Conservation (phyloP, 2,888 invertebrate species). For the Cremastinae sp. region DNA sequence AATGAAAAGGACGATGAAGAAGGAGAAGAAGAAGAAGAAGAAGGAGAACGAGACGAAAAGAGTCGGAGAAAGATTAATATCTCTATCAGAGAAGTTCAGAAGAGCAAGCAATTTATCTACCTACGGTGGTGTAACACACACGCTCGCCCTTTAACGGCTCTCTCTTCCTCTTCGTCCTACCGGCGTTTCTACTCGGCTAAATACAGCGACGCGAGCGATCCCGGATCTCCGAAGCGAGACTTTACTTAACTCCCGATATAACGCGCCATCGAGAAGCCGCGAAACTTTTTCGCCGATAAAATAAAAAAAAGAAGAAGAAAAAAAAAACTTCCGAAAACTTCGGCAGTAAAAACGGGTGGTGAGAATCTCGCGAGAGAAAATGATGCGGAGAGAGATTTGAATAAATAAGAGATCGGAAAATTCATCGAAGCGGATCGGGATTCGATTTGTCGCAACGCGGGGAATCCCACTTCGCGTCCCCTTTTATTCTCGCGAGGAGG, state of each 20-base stretch:
- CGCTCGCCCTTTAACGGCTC: slow-evolving; percentile 57
- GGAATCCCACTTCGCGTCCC: slow-evolving; percentile 21
- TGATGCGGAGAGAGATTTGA: no score
- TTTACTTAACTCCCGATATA: slow-evolving; percentile 69
- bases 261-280: slow-evolving; percentile 21
- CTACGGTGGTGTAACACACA: slow-evolving; percentile 63
- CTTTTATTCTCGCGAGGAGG: neutral
- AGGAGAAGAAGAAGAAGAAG: slow-evolving; percentile 24
- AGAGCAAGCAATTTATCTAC: slow-evolving; percentile 75
- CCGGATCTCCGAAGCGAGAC: slow-evolving; percentile 61
- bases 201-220: slow-evolving; percentile 35
- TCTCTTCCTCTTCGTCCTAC: slow-evolving; percentile 49
- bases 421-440: slow-evolving; percentile 34
- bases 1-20: no score
- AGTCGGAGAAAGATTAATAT: slow-evolving; percentile 75
- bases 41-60: slow-evolving; percentile 47
- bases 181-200: slow-evolving; percentile 33
- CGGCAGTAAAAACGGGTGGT: neutral
- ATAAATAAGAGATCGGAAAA: no score
- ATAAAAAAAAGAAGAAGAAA: neutral
- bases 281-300: slow-evolving; percentile 9
- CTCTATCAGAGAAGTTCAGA: slow-evolving; percentile 76
- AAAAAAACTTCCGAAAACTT: no score
- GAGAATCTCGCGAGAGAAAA: slow-evolving; percentile 10
- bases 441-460: slow-evolving; percentile 40